These are phyloP conservation scores for Caerostris extrusa DNA, from an alignment of 1,140 invertebrate species.

Conservation along the genomic window DNA sequence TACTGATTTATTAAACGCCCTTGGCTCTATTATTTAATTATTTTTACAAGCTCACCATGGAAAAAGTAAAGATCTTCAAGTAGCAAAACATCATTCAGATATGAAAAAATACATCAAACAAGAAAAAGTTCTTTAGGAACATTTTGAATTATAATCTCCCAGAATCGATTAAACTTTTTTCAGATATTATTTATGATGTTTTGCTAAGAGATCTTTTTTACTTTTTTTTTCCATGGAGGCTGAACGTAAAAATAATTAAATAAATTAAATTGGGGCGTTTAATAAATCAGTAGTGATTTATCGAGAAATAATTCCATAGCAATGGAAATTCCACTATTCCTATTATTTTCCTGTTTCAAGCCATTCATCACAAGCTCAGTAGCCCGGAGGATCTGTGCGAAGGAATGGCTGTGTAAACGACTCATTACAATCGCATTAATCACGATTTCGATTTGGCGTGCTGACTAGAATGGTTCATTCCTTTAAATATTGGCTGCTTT, in stretches of 20 bases:
- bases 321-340: not conserved
- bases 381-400: not conserved
- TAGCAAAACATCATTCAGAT: no score
- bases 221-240: not conserved
- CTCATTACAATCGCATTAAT: conserved; percentile 41
- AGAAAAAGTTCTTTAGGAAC: no score
- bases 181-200: no score
- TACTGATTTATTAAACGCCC: no score
- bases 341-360: not conserved
- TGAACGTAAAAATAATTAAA: not conserved
- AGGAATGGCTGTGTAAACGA: conserved; percentile 23
- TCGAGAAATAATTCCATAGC: not conserved
- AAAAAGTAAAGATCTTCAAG: no score
- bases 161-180: no score
- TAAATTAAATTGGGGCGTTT: not conserved
- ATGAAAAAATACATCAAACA: no score
- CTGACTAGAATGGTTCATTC: not conserved
- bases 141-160: no score
- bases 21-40: no score
- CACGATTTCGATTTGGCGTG: conserved; percentile 20
- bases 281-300: conserved; percentile 36
- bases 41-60: no score
- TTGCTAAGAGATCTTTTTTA: no score
- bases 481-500: not conserved
- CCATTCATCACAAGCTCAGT: not conserved